These are phyloP conservation scores for Drosophila ezoana DNA, from an alignment of 2,888 invertebrate genomes.

Conservation along the genomic window DNA sequence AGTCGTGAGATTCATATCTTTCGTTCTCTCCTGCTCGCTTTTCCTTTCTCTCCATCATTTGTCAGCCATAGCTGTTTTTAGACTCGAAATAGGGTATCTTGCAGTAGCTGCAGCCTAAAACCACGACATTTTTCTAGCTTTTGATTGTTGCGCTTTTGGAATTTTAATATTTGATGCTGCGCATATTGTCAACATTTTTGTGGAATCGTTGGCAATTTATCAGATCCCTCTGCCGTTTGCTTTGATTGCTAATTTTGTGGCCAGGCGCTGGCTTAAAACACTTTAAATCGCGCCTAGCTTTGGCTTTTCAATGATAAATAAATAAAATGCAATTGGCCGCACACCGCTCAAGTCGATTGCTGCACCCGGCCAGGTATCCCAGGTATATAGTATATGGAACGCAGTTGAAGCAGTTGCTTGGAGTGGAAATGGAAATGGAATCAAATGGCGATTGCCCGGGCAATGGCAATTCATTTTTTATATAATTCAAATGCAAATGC, in stretches of 20 bases:
- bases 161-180: slow-evolving; percentile 25
- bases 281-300: slow-evolving; percentile 31
- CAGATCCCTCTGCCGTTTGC: slow-evolving; percentile 7
- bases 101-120: neutral
- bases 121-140: neutral
- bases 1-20: neutral
- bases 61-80: neutral
- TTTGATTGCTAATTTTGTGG: slow-evolving; percentile 37
- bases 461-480: slow-evolving; percentile 72
- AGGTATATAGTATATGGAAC: slow-evolving; percentile 5
- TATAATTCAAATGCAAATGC: slow-evolving; percentile 74
- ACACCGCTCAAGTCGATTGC: slow-evolving; percentile 60
- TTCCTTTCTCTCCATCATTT: neutral
- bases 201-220: slow-evolving; percentile 40
- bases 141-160: neutral
- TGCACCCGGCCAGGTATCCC: neutral
- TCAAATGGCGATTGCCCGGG: slow-evolving; percentile 60
- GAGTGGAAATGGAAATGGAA: slow-evolving; percentile 39
- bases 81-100: neutral
- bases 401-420: slow-evolving; percentile 6
- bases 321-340: slow-evolving; percentile 56
- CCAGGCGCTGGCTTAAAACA: slow-evolving; percentile 20
- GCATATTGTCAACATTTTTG: slow-evolving; percentile 12
- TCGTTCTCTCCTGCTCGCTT: neutral
- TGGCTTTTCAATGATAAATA: slow-evolving; percentile 35